Base-by-base conservation (phyloP, 2,797 vertebrate genomes). In the Sebastes variabilis region DNA sequence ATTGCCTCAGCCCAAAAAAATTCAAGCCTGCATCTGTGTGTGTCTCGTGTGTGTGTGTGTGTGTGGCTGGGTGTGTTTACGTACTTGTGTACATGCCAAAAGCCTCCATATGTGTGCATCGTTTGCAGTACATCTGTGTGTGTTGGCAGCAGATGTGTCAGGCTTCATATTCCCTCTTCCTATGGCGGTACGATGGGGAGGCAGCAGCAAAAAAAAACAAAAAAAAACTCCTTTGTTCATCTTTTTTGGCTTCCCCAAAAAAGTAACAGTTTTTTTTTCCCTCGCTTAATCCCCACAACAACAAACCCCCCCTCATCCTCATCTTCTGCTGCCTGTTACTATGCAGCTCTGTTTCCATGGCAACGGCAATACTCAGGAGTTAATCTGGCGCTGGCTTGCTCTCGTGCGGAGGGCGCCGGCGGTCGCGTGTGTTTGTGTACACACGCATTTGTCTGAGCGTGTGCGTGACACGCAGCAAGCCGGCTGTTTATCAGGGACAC, bases 291-390 rank as follows among this genome's bases (percentile, higher is more conserved):
- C 86, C 79, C 73, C 74, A 66, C 62, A 2, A 83, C 81, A 82
- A 83, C 76, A 84, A 70, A 60, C 75, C 2, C 4, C 38, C 20
- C 20, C 52, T 54, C 32, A 54, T 6, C 42, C 25, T 59, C 75
- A 38, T 46, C 69, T 56, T 80, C 54, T 7, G 18, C 72, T 60
- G 60, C 83, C 74, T 84, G 85, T 89, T 89, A 85, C 89, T 80
- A 85, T 77, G 81, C 88, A 85, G 88, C 61, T 61, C 91, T 92
- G 93, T 94, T 93, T 90, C 94, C 93, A 92, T 89, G 89, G 90
- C 79, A 90, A 94, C 91, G 55, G 78, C 61, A 66, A 52, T 62
- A 86, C 75, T 80, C 59, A 1, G 62, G 68, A 68, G 80, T 86
- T 86, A 83, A 89, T 91, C 83, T 84, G 78, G 70, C 68, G n/a